Percentiles rank a stretch among this genome's conserved stretches.
Conservation (phyloP, 2,888 invertebrate genomes). For the Oegoconia quadripuncta region DNA sequence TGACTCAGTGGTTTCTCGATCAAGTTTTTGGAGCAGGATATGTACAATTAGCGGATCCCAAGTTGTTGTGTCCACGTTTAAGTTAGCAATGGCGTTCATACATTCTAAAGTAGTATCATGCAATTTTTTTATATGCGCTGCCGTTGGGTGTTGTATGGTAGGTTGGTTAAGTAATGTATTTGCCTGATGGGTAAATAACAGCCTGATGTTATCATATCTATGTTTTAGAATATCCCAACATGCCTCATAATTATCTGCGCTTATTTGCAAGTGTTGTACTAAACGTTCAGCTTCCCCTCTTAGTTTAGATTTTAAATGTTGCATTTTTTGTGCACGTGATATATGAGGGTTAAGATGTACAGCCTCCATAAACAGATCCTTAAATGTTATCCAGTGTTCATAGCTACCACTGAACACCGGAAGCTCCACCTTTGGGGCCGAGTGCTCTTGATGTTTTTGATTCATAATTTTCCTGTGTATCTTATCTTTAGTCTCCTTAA, state of each 20-base stretch:
- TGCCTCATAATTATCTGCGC: constrained; percentile 20
- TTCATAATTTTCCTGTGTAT: no score
- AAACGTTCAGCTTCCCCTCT: constrained; percentile 23
- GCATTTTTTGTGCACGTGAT: constrained; percentile 24
- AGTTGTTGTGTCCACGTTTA: constrained; percentile 13
- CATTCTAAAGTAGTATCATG: constrained; percentile 17
- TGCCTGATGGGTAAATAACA: constrained; percentile 1
- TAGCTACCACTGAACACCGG: constrained; percentile 12
- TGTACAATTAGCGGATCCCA: constrained; percentile 22
- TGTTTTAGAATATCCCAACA: constrained; percentile 21
- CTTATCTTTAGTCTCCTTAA: no score
- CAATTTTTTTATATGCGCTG: constrained; percentile 12
- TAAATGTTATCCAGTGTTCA: constrained; percentile 11
- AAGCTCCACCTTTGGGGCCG: constrained; percentile 7
- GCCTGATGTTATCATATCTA: constrained; percentile 16
- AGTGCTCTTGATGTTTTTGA: constrained; percentile 12
- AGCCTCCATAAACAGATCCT: constrained; percentile 19
- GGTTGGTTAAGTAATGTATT: constrained; percentile 4
- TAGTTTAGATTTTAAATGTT: constrained; percentile 20
- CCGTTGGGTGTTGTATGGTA: constrained; percentile 14
- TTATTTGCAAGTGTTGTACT: constrained; percentile 22
- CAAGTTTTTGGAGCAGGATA: constrained; percentile 19
- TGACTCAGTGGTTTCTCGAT: constrained; percentile 15
- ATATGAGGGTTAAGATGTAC: constrained; percentile 20
- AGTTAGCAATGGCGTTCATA: constrained; percentile 14